Evolutionary conservation across 2,888 invertebrate genomes (phyloP).

Genomic region (Aspidiotus rigidus): DNA sequence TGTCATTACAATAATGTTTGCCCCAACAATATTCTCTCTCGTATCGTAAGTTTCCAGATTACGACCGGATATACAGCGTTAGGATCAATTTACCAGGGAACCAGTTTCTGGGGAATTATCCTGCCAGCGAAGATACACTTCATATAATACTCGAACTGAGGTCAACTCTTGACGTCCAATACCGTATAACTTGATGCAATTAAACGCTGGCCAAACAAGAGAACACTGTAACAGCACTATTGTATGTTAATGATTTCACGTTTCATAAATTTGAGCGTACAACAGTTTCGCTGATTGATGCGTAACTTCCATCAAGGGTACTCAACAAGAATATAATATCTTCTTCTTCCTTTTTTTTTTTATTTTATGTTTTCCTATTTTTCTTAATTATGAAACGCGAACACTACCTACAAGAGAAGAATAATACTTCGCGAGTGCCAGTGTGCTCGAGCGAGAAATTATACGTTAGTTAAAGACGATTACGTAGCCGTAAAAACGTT

Average conservation of each 20-base stretch:
- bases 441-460: not conserved
- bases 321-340: slow-evolving; percentile 11
- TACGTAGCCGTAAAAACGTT: not conserved
- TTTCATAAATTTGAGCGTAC: slow-evolving; percentile 30
- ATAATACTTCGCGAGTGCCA: not conserved
- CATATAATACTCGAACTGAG: not conserved
- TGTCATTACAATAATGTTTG: too few relatives aligned
- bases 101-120: slow-evolving; percentile 25
- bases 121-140: slow-evolving; percentile 14
- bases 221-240: slow-evolving; percentile 24
- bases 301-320: slow-evolving; percentile 29
- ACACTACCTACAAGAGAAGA: not conserved
- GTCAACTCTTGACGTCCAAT: slow-evolving; percentile 21
- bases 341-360: slow-evolving; percentile 1
- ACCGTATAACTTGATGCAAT: slow-evolving; percentile 19
- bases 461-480: slow-evolving; percentile 2
- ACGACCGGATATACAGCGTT: slow-evolving; percentile 31
- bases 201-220: slow-evolving; percentile 27
- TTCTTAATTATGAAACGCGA: slow-evolving; percentile 13
- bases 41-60: not conserved
- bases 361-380: not conserved
- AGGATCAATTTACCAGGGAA: slow-evolving; percentile 33
- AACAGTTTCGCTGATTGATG: slow-evolving; percentile 30
- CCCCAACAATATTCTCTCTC: too few relatives aligned
- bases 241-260: slow-evolving; percentile 34